Percentiles rank a stretch among this genome's conserved stretches.
phyloP scores from a whole-genome alignment of 2,113 vertebrate genomes.

The Barnardius zonarius region DNA sequence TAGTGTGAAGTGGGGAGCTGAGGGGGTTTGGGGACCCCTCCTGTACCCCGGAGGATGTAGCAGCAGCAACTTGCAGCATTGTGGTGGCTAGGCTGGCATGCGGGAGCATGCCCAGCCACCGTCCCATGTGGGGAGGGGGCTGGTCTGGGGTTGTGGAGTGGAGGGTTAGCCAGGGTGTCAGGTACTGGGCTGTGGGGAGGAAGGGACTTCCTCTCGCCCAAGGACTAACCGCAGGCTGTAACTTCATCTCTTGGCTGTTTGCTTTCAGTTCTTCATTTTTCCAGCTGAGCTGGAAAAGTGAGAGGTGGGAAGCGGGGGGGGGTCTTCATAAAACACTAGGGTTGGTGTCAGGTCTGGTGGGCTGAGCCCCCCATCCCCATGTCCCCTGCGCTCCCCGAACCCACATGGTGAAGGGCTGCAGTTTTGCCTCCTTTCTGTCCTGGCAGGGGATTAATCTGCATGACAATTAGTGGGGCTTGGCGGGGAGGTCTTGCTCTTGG shows the following conservation, averaged over 20 bases:
- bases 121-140: neutral
- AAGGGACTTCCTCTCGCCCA: neutral
- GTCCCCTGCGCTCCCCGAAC: neutral
- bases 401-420: neutral
- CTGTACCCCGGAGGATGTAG: neutral
- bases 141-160: neutral
- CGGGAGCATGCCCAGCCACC: accelerated
- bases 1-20: neutral
- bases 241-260: neutral
- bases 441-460: constrained; percentile 15
- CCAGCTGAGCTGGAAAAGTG: neutral
- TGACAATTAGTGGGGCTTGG: neutral
- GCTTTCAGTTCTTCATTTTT: neutral
- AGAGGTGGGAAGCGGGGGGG: neutral
- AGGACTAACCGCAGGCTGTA: neutral
- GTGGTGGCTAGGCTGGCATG: accelerated
- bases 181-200: neutral
- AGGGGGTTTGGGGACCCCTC: neutral
- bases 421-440: neutral
- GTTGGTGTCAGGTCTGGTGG: neutral
- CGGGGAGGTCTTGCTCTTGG: constrained; percentile 1
- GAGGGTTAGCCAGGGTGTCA: neutral
- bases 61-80: neutral
- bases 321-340: neutral
- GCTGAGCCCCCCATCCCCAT: neutral